Percentiles rank a stretch among this genome's conserved stretches.
Conservation (phyloP, 2,797 vertebrate genomes). For the Thunnus albacares region DNA sequence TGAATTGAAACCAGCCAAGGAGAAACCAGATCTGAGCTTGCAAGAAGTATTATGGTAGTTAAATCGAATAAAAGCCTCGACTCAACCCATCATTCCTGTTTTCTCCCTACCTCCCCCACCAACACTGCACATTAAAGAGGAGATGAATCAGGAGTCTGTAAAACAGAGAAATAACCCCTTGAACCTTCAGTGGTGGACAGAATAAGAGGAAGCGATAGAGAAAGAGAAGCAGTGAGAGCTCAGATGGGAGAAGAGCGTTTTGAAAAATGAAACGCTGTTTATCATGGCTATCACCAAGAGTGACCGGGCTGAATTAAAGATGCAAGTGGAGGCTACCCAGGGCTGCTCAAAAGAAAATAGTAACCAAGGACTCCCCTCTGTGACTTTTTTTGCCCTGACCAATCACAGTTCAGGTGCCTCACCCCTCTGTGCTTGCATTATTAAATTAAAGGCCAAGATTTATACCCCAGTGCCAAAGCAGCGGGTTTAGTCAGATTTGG, state of each 20-base stretch:
- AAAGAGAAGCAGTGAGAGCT: constrained; percentile 33
- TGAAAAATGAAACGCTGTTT: constrained; percentile 64
- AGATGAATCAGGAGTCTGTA: constrained; percentile 74
- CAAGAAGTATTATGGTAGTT: constrained; percentile 76
- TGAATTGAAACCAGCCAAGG: constrained; percentile 77
- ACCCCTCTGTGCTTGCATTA: constrained; percentile 58
- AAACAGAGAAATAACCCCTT: constrained; percentile 73
- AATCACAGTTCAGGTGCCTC: constrained; percentile 64
- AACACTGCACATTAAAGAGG: constrained; percentile 64
- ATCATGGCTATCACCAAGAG: constrained; percentile 50
- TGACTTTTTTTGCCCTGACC: constrained; percentile 58
- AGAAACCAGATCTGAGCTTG: constrained; percentile 79
- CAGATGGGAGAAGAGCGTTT: constrained; percentile 42
- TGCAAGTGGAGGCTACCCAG: constrained; percentile 37
- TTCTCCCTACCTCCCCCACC: constrained; percentile 49
- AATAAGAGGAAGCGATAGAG: constrained; percentile 52
- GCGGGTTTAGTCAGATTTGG: constrained; percentile 79
- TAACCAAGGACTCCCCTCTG: constrained; percentile 65
- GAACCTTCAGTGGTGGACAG: constrained; percentile 57
- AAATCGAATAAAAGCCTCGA: constrained; percentile 69
- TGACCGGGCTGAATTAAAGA: constrained; percentile 46
- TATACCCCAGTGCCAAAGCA: constrained; percentile 73
- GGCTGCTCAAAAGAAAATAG: constrained; percentile 55
- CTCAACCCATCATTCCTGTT: constrained; percentile 68
- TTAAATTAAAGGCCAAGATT: constrained; percentile 81